These are phyloP conservation scores for Atethmia centrago DNA, from an alignment of 2,888 invertebrate genomes.

Conservation along the genomic window DNA sequence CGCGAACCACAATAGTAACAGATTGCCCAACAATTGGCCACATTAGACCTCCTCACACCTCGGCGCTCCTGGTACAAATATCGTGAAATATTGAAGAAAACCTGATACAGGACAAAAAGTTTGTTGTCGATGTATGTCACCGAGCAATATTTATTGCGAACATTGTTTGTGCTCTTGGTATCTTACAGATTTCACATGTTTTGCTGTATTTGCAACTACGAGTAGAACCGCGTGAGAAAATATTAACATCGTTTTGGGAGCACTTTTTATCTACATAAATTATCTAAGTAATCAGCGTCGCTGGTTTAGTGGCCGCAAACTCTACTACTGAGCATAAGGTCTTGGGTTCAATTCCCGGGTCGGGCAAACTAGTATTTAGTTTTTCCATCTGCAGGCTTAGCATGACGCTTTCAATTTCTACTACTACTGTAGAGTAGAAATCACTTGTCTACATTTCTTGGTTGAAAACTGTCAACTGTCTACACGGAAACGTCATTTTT, in stretches of 20 bases:
- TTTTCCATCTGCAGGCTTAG: too few relatives aligned
- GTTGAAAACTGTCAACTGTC: too few relatives aligned
- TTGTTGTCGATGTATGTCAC: slow-evolving; percentile 34
- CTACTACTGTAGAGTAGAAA: too few relatives aligned
- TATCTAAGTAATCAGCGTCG: background rate
- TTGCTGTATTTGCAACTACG: background rate
- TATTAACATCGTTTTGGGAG: background rate
- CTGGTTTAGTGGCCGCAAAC: background rate
- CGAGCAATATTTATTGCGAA: slow-evolving; percentile 53
- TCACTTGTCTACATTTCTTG: too few relatives aligned
- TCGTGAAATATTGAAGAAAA: slow-evolving; percentile 60
- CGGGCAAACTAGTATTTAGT: background rate
- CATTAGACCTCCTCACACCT: slow-evolving; percentile 48
- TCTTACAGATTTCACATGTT: slow-evolving; percentile 8
- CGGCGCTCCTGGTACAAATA: slow-evolving; percentile 40
- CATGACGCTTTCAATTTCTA: too few relatives aligned
- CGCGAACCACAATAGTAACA: slow-evolving; percentile 57
- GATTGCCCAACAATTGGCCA: slow-evolving; percentile 60
- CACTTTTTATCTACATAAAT: background rate
- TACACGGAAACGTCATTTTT: too few relatives aligned
- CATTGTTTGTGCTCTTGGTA: slow-evolving; percentile 12
- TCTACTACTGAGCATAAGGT: background rate
- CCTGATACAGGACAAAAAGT: slow-evolving; percentile 46
- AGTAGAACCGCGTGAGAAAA: background rate
- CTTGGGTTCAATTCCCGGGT: background rate